phyloP scores from a whole-genome alignment of 2,797 vertebrate genomes.

The Apodemus agrarius region DNA sequence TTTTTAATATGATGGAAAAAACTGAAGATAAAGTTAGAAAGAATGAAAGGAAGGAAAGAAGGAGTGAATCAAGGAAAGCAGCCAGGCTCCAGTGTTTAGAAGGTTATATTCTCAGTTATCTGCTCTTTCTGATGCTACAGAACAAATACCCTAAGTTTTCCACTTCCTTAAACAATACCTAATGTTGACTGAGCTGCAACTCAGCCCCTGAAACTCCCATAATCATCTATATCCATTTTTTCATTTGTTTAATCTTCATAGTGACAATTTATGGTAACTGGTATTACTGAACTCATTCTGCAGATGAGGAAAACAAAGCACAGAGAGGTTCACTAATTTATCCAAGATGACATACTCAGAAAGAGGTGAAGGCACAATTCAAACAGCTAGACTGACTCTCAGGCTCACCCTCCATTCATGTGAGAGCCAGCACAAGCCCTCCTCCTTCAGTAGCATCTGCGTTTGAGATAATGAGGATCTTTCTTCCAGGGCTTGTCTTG shows the following conservation, averaged over 20 bases:
- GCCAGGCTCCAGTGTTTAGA: not conserved
- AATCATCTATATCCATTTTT: not conserved
- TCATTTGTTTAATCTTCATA: not conserved
- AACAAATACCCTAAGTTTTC: not conserved
- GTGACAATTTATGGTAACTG: not conserved
- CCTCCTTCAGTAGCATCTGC: not conserved
- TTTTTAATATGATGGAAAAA: not conserved
- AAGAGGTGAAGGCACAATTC: not conserved
- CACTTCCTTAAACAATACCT: not conserved
- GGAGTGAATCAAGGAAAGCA: not conserved
- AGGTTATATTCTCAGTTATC: not conserved
- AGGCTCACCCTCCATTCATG: fast-evolving
- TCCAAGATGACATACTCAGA: not conserved
- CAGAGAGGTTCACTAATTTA: not conserved
- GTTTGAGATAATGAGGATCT: not conserved
- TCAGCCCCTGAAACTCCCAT: not conserved
- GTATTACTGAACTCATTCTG: not conserved
- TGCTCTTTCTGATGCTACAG: not conserved
- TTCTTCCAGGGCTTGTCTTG: not conserved
- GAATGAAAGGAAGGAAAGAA: too few species aligned
- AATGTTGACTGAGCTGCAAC: not conserved
- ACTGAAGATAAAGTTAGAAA: not conserved
- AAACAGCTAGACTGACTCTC: not conserved
- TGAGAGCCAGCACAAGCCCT: not conserved
- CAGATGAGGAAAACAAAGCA: not conserved